phyloP scores from a whole-genome alignment of 2,888 invertebrate genomes.

The Aquatica leii region DNA sequence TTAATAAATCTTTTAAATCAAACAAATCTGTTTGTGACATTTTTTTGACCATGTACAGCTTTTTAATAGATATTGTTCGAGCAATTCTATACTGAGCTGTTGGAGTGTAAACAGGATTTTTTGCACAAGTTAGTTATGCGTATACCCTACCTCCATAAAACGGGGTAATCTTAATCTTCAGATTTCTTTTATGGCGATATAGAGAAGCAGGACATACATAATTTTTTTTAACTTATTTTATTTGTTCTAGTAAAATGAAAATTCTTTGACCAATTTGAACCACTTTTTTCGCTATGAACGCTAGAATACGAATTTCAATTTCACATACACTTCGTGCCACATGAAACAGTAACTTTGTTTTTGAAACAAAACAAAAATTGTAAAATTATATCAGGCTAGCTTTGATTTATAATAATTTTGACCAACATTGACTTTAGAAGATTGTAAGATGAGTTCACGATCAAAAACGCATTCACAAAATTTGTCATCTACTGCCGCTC shows the following conservation, averaged over 20 bases:
- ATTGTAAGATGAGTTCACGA: not conserved
- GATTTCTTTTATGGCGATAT: too few relatives aligned
- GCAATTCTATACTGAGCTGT: not conserved
- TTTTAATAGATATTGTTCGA: too few relatives aligned
- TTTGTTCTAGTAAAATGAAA: too few relatives aligned
- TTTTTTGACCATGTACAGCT: not conserved
- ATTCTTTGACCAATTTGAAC: too few relatives aligned
- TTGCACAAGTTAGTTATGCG: too few relatives aligned
- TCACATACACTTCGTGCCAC: not conserved
- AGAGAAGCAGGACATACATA: too few relatives aligned
- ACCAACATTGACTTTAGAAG: constrained; percentile 1
- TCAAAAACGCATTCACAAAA: not conserved
- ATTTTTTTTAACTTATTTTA: not conserved
- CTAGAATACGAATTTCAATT: not conserved
- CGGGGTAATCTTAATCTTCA: too few relatives aligned
- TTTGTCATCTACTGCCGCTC: not conserved
- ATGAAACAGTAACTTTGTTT: not conserved
- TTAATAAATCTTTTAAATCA: too few relatives aligned
- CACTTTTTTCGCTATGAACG: too few relatives aligned
- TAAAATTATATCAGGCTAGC: constrained; percentile 9
- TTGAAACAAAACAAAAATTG: constrained; percentile 1
- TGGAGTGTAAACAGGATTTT: not conserved
- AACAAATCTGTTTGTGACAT: too few relatives aligned
- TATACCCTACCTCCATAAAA: too few relatives aligned
- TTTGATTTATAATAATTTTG: constrained; percentile 8